phyloP scores from a whole-genome alignment of 2,113 vertebrate species.

The Apodemus speciosus region DNA sequence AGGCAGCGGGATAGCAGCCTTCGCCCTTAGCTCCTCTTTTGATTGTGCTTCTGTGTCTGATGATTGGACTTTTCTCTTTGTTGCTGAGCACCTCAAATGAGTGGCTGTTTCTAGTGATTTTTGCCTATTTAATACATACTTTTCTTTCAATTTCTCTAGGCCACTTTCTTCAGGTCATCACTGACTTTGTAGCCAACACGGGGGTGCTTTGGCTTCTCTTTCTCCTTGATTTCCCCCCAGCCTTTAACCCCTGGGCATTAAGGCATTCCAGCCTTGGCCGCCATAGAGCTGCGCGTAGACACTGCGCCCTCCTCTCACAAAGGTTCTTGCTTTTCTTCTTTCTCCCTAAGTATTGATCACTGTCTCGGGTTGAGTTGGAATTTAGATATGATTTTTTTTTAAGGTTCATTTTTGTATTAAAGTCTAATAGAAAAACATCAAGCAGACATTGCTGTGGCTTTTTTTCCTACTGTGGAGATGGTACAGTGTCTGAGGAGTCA shows the following conservation, averaged over 20 bases:
- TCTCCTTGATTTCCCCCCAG: background rate
- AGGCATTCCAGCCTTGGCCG: background rate
- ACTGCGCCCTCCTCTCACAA: background rate
- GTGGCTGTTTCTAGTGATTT: slow-evolving; percentile 42
- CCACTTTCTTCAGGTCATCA: background rate
- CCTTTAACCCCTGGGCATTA: background rate
- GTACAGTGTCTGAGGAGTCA: slow-evolving; percentile 8
- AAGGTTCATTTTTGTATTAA: slow-evolving; percentile 58
- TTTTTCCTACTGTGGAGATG: background rate
- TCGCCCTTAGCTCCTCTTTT: background rate
- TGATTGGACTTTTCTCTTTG: background rate
- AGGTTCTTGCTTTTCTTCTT: slow-evolving; percentile 27
- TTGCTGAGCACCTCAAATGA: slow-evolving; percentile 13
- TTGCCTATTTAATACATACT: slow-evolving; percentile 20
- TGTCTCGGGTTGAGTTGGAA: slow-evolving; percentile 43
- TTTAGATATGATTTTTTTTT: slow-evolving; percentile 39
- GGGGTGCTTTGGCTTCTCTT: slow-evolving; percentile 35
- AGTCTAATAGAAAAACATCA: slow-evolving; percentile 3
- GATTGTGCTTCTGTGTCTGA: slow-evolving; percentile 13
- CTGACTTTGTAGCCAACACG: slow-evolving; percentile 23
- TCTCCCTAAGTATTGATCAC: background rate
- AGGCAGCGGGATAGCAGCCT: background rate
- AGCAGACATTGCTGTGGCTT: background rate
- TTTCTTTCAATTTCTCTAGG: slow-evolving; percentile 48
- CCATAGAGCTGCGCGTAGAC: background rate